phyloP scores from a whole-genome alignment of 2,797 vertebrate species.

The Anguilla obscura region DNA sequence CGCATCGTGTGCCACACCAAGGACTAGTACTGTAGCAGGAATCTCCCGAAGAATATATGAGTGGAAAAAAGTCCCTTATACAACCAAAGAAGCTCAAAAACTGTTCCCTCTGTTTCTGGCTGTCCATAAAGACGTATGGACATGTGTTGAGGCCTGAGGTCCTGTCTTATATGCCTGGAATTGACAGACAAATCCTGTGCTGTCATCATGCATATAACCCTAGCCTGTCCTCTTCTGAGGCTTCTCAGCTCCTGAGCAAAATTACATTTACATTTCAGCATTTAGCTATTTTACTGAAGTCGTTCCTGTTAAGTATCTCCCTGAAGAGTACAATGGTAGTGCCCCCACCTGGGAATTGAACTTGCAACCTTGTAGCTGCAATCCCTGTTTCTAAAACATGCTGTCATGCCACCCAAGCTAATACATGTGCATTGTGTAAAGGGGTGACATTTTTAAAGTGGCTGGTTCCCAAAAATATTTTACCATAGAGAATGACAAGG shows the following conservation, averaged over 20 bases:
- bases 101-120: neutral
- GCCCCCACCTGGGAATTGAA: neutral
- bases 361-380: neutral
- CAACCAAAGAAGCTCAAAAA: neutral
- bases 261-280: too few relatives aligned
- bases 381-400: neutral
- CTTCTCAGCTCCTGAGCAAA: too few relatives aligned
- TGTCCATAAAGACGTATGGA: neutral
- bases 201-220: neutral
- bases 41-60: neutral
- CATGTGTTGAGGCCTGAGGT: neutral
- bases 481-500: neutral
- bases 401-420: neutral
- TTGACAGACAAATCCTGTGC: neutral
- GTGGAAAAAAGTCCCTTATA: neutral
- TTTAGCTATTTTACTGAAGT: too few relatives aligned
- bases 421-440: neutral
- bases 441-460: neutral
- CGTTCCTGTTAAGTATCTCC: neutral
- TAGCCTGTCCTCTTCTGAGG: neutral
- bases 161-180: neutral
- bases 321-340: neutral
- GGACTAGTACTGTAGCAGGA: neutral
- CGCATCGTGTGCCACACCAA: neutral
- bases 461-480: neutral